Evolutionary conservation across 2,113 vertebrate species (phyloP).

Genomic region (Sturnira hondurensis): DNA sequence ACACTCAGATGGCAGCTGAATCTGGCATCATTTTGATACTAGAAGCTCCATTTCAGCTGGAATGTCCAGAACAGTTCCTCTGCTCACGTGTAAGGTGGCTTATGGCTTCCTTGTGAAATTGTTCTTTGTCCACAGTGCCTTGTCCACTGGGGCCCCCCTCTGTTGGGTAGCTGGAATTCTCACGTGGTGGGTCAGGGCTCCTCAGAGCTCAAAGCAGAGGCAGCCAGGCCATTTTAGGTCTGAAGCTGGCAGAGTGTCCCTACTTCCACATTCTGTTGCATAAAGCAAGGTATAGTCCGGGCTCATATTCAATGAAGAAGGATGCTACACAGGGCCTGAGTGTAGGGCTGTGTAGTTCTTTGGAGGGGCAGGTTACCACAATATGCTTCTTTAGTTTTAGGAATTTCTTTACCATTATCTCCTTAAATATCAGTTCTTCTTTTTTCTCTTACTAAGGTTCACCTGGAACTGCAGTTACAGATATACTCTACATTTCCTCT

Average conservation of each 20-base stretch:
- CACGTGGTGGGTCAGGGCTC: background rate
- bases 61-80: background rate
- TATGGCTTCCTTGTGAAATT: background rate
- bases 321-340: rapidly evolving
- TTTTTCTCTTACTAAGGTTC: background rate
- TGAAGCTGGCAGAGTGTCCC: no score
- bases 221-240: background rate
- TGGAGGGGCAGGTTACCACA: background rate
- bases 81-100: no score
- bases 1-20: background rate
- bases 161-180: background rate
- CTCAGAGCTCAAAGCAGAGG: background rate
- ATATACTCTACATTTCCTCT: background rate
- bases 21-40: background rate
- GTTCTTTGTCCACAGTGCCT: background rate
- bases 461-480: background rate
- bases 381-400: background rate
- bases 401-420: background rate
- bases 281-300: background rate
- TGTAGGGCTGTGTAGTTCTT: background rate
- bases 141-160: background rate
- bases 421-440: background rate
- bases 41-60: background rate
- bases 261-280: background rate
- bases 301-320: background rate